Conservation (phyloP, 2,797 vertebrate genomes). For the Phrynocephalus vlangalii region DNA sequence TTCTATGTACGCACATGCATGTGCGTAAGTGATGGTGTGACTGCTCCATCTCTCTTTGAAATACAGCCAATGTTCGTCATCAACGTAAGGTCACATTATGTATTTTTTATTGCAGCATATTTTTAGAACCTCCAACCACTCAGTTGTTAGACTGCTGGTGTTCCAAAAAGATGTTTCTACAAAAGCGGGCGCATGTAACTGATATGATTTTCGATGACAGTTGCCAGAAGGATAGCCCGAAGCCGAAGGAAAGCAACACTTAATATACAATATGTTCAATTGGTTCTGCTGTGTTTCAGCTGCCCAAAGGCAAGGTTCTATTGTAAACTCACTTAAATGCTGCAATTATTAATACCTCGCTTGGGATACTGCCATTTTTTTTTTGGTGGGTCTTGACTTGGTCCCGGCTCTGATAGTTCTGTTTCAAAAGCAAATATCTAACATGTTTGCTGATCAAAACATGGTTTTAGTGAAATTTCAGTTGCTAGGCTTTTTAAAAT, state of each 20-base stretch:
- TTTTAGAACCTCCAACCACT: background rate
- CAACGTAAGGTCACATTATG: background rate
- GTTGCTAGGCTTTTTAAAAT: too few species aligned
- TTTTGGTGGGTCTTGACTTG: conserved; percentile 29
- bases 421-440: background rate
- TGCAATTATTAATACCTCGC: conserved; percentile 42
- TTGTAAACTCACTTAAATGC: conserved; percentile 42
- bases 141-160: conserved; percentile 34
- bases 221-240: conserved; percentile 64
- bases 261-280: conserved; percentile 46
- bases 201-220: conserved; percentile 62
- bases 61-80: conserved; percentile 26
- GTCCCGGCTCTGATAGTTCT: conserved; percentile 28
- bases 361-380: conserved; percentile 21
- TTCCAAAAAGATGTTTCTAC: conserved; percentile 52
- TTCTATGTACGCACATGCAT: background rate
- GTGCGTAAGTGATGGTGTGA: conserved; percentile 16
- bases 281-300: conserved; percentile 55
- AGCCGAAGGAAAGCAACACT: conserved; percentile 56
- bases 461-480: background rate
- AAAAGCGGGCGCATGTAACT: conserved; percentile 60
- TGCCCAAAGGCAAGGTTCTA: conserved; percentile 39
- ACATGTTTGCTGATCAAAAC: background rate
- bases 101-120: background rate
- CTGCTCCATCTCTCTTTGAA: conserved; percentile 33